Evolutionary conservation across 2,113 vertebrate genomes (phyloP).

Genomic region (Physeter macrocephalus): DNA sequence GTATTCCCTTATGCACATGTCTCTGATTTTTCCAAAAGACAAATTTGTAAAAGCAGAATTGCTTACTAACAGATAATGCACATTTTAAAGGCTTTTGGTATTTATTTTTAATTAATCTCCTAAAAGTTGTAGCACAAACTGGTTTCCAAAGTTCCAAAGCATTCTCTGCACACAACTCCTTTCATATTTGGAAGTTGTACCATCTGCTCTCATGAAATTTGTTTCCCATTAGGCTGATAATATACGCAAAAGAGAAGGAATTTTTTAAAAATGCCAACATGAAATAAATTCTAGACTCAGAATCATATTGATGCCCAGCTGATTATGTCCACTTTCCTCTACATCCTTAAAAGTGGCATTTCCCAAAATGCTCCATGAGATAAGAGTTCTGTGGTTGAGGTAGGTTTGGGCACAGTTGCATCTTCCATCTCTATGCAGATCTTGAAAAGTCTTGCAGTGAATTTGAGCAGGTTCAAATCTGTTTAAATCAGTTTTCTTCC

Average conservation of each 20-base stretch:
- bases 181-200: not conserved
- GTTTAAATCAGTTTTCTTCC: not conserved
- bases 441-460: not conserved
- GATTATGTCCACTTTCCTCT: not conserved
- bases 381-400: not conserved
- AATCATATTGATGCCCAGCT: not conserved
- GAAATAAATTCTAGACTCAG: not conserved
- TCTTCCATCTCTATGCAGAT: not conserved
- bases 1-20: not conserved
- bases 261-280: not conserved
- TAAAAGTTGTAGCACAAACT: not conserved
- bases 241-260: not conserved
- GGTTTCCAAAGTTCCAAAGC: not conserved
- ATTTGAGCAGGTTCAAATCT: not conserved
- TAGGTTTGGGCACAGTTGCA: not conserved
- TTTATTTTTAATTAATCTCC: constrained; percentile 10
- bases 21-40: constrained; percentile 22
- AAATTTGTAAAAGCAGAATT: constrained; percentile 21
- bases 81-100: not conserved
- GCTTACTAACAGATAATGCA: not conserved
- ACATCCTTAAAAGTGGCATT: not conserved
- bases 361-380: not conserved
- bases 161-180: not conserved
- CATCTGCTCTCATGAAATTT: not conserved
- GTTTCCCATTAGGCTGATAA: not conserved